Percentiles rank a stretch among this genome's conserved stretches.
These are phyloP conservation scores for Myotis davidii DNA, from an alignment of 2,113 vertebrate genomes.

Conservation along the genomic window DNA sequence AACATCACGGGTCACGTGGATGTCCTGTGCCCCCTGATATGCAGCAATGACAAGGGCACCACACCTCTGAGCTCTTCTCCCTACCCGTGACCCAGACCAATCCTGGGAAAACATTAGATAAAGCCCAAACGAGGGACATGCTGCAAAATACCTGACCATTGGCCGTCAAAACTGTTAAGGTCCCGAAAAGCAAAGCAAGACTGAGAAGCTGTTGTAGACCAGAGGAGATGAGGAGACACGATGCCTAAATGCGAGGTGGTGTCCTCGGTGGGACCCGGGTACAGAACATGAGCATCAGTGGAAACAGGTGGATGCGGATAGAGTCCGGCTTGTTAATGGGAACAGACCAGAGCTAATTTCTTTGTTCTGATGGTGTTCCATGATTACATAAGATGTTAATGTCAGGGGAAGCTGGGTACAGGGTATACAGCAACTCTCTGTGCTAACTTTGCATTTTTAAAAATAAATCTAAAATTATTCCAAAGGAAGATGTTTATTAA, in stretches of 20 bases:
- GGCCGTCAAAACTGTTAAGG: neutral
- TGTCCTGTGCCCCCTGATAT: rapidly evolving
- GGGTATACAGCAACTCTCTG: too few relatives aligned
- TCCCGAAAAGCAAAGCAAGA: neutral
- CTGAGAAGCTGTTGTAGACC: neutral
- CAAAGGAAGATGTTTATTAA: neutral
- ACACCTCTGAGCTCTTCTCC: neutral
- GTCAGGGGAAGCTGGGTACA: neutral
- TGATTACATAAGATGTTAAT: neutral
- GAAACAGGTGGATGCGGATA: neutral
- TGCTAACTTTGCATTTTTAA: neutral
- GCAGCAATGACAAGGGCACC: neutral
- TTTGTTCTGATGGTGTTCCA: neutral
- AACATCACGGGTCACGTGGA: neutral
- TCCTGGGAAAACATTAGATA: neutral
- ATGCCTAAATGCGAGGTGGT: rapidly evolving
- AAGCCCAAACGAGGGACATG: neutral
- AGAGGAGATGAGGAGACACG: neutral
- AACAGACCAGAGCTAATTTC: rapidly evolving
- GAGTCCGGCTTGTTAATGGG: too few relatives aligned
- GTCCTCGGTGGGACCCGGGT: neutral
- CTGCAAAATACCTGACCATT: too few relatives aligned
- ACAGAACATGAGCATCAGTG: neutral
- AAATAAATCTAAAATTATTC: neutral
- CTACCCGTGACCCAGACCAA: neutral